Percentiles rank a stretch among this genome's conserved stretches.
Evolutionary conservation across 2,888 invertebrate species (phyloP).

Genomic region (Drosophila fungiperda): DNA sequence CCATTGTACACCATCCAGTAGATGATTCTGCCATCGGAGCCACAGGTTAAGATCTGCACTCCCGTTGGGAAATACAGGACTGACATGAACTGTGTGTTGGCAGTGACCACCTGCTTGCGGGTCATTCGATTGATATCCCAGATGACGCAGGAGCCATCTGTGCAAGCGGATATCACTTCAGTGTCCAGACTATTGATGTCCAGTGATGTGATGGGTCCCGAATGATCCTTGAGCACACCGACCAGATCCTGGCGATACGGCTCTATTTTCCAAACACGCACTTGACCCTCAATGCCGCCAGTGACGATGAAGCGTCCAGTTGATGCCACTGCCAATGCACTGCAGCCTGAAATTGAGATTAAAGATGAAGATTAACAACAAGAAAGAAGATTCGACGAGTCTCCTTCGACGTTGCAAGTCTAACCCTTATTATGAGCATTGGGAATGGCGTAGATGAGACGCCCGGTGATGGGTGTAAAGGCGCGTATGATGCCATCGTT

Average conservation of each 20-base stretch:
- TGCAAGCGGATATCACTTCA: conserved; percentile 95
- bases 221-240: conserved; percentile 95
- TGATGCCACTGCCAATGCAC: conserved; percentile 91
- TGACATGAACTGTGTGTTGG: conserved; percentile 93
- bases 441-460: conserved; percentile 92
- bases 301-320: conserved; percentile 91
- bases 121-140: conserved; percentile 94
- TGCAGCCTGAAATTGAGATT: conserved; percentile 84
- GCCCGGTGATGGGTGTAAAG: conserved; percentile 93
- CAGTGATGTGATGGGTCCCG: conserved; percentile 93
- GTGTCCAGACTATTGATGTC: conserved; percentile 91
- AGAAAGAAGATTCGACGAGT: neutral
- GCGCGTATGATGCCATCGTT: conserved; percentile 93
- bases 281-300: conserved; percentile 97
- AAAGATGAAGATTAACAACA: neutral
- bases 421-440: conserved; percentile 93
- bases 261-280: conserved; percentile 92
- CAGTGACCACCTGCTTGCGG: conserved; percentile 93
- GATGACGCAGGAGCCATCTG: conserved; percentile 96
- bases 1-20: conserved; percentile 96
- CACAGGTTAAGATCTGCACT: conserved; percentile 93
- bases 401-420: neutral
- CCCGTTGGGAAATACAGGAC: conserved; percentile 90
- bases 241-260: conserved; percentile 89
- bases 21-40: conserved; percentile 93